Evolutionary conservation across 2,888 invertebrate genomes (phyloP).

Genomic region (Acanthosoma haemorrhoidale): DNA sequence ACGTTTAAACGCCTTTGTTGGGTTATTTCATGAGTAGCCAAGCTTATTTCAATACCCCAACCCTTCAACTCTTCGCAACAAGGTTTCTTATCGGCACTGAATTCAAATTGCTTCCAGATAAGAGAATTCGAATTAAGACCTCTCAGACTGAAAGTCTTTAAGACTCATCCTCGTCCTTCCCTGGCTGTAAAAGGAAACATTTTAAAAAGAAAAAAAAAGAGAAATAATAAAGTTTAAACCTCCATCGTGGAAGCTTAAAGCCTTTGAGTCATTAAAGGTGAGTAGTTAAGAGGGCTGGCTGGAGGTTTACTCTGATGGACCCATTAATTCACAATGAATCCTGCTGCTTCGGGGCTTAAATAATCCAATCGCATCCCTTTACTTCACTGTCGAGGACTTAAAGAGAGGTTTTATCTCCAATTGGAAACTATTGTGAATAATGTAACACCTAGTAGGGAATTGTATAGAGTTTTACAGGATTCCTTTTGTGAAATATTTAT

Average conservation of each 20-base stretch:
- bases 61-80: neutral
- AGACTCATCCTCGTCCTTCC: neutral
- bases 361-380: neutral
- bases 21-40: too few species aligned
- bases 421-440: neutral
- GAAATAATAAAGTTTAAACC: neutral
- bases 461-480: too few species aligned
- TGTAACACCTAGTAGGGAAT: neutral
- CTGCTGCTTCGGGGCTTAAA: neutral
- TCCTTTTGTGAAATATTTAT: too few species aligned
- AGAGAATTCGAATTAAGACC: slow-evolving; percentile 22
- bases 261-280: slow-evolving; percentile 6
- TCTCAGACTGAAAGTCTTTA: slow-evolving; percentile 7
- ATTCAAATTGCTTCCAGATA: slow-evolving; percentile 22
- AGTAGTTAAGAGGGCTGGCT: neutral
- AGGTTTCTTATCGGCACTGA: neutral
- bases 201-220: neutral
- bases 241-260: neutral
- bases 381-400: too few species aligned
- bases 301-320: neutral
- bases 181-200: slow-evolving; percentile 15
- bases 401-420: neutral
- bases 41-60: neutral
- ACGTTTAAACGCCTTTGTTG: too few species aligned
- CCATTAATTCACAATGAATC: slow-evolving; percentile 3